Percentiles rank a stretch among this genome's conserved stretches.
These are phyloP conservation scores for Herminia tarsipennalis DNA, from an alignment of 2,888 invertebrate genomes.

Conservation along the genomic window DNA sequence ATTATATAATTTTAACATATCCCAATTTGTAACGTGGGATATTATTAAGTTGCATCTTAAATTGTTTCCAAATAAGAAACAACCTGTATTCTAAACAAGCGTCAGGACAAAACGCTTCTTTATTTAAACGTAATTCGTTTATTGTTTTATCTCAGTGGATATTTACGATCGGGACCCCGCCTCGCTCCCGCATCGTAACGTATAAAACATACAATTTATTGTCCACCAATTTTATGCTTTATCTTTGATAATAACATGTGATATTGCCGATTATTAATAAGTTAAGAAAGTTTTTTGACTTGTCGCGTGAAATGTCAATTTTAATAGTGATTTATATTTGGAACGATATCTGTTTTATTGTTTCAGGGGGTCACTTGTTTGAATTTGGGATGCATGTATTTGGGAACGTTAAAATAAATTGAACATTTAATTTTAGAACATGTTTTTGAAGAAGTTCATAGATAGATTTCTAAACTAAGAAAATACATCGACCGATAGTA, in stretches of 20 bases:
- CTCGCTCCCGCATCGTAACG: conserved; percentile 56
- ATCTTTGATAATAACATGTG: conserved; percentile 75
- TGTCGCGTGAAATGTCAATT: conserved; percentile 80
- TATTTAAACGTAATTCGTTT: conserved; percentile 84
- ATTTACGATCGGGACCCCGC: conserved; percentile 75
- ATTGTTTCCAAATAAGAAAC: conserved; percentile 27
- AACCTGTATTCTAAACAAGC: conserved; percentile 71
- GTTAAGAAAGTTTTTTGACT: conserved; percentile 60
- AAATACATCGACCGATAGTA: too few relatives aligned
- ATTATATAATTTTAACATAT: too few relatives aligned
- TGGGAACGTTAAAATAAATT: too few relatives aligned
- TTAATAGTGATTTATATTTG: conserved; percentile 73
- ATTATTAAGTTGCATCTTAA: neutral
- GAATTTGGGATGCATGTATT: conserved; percentile 12
- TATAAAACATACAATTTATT: conserved; percentile 82
- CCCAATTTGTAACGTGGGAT: too few relatives aligned
- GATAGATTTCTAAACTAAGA: too few relatives aligned
- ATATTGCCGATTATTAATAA: conserved; percentile 76
- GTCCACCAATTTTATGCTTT: conserved; percentile 69
- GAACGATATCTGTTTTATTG: conserved; percentile 18
- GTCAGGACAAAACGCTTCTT: conserved; percentile 80
- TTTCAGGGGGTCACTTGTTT: conserved; percentile 10
- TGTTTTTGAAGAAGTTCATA: too few relatives aligned
- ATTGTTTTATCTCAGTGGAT: conserved; percentile 83
- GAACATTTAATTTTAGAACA: too few relatives aligned